phyloP scores from a whole-genome alignment of 2,113 vertebrate species.

The Cyprinodon variegatus region DNA sequence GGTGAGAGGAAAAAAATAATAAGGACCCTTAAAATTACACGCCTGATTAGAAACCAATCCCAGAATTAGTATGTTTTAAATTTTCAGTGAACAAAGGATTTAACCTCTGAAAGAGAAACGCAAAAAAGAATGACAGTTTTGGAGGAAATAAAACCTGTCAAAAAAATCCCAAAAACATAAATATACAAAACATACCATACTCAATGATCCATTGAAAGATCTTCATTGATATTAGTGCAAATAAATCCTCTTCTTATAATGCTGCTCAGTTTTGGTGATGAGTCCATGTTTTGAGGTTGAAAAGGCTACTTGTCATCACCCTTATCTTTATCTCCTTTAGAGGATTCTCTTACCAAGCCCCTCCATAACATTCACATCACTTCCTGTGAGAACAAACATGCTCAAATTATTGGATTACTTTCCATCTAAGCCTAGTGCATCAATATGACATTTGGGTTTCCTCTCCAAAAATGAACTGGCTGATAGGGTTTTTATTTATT shows the following conservation, averaged over 20 bases:
- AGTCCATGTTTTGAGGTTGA: no score
- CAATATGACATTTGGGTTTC: not conserved
- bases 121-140: no score
- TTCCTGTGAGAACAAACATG: no score
- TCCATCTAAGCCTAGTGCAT: not conserved
- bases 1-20: not conserved
- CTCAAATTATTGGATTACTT: not conserved
- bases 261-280: no score
- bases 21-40: not conserved
- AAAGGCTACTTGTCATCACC: no score
- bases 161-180: not conserved
- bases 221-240: not conserved
- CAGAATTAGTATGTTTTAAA: not conserved
- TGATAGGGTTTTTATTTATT: not conserved
- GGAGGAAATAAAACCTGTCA: not conserved
- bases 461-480: no score
- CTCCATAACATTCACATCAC: no score
- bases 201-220: not conserved
- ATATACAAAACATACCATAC: not conserved
- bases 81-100: not conserved
- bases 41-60: not conserved
- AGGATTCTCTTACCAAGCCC: no score
- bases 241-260: no score
- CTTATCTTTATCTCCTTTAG: no score
- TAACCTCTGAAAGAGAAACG: not conserved